Conservation (phyloP, 2,113 vertebrate genomes). For the Anser brachyrhynchus region DNA sequence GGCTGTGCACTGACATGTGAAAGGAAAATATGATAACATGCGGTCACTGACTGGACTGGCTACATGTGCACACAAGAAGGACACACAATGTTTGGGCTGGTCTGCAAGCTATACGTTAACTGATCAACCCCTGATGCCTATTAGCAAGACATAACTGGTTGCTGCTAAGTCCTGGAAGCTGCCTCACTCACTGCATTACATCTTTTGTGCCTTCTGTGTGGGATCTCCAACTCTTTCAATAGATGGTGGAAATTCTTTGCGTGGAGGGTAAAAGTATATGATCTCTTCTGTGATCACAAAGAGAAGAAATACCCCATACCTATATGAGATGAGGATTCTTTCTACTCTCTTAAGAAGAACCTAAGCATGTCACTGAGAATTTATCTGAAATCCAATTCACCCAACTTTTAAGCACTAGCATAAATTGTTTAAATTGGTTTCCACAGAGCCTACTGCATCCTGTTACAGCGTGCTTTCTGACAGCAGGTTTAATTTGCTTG, state of each 20-base stretch:
- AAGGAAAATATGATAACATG: not conserved
- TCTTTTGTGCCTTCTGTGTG: not conserved
- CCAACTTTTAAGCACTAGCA: conserved; percentile 58
- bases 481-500: conserved; percentile 67
- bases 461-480: conserved; percentile 52
- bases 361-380: conserved; percentile 31
- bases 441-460: conserved; percentile 59
- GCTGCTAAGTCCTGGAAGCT: not conserved
- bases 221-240: not conserved
- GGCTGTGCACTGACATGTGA: not conserved
- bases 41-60: not conserved
- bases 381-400: conserved; percentile 64
- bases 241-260: not conserved
- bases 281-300: not conserved
- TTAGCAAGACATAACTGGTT: fast-evolving
- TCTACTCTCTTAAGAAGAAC: not conserved
- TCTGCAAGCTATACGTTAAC: not conserved
- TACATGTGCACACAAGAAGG: not conserved
- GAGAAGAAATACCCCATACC: not conserved
- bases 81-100: not conserved
- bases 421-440: conserved; percentile 72
- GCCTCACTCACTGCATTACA: not conserved
- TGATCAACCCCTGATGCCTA: not conserved
- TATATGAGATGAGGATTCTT: not conserved
- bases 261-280: not conserved